Evolutionary conservation across 2,113 vertebrate species (phyloP).

Genomic region (Bubalus kerabau): DNA sequence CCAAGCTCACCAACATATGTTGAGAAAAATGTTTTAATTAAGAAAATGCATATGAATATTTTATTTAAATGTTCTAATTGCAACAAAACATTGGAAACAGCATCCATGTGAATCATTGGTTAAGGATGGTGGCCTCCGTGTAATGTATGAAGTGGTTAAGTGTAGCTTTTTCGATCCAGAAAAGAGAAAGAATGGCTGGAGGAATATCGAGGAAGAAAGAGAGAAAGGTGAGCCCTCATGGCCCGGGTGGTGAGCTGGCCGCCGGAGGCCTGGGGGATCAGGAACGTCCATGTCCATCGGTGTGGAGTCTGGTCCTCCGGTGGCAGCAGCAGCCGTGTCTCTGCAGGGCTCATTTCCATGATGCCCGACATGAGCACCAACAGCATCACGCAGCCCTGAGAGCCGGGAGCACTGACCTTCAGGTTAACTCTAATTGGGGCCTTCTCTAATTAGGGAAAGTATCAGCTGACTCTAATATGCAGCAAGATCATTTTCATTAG

Average conservation of each 20-base stretch:
- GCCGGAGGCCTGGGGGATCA: slow-evolving; percentile 75
- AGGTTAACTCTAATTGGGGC: slow-evolving; percentile 72
- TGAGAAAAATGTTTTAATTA: not conserved
- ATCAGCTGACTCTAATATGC: slow-evolving; percentile 70
- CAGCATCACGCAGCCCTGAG: slow-evolving; percentile 46
- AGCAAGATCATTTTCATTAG: slow-evolving; percentile 69
- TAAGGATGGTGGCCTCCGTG: not conserved
- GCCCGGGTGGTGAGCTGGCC: slow-evolving; percentile 78
- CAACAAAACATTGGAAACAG: not conserved
- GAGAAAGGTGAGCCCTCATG: slow-evolving; percentile 70
- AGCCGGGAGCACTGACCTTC: slow-evolving; percentile 67
- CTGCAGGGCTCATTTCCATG: slow-evolving; percentile 42
- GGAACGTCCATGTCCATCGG: slow-evolving; percentile 74
- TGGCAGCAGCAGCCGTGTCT: slow-evolving; percentile 58
- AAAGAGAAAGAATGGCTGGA: not conserved
- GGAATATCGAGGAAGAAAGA: slow-evolving; percentile 27
- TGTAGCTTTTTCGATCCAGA: not conserved
- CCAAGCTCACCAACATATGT: not conserved
- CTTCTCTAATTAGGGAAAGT: slow-evolving; percentile 69
- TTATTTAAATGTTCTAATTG: not conserved
- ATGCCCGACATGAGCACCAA: slow-evolving; percentile 4
- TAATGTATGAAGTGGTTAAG: not conserved
- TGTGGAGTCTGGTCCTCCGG: slow-evolving; percentile 46
- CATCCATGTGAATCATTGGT: not conserved
- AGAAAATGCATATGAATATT: not conserved